Percentiles rank a stretch among this genome's conserved stretches.
Evolutionary conservation across 2,888 invertebrate species (phyloP).

Genomic region (Leptura quadrifasciata): DNA sequence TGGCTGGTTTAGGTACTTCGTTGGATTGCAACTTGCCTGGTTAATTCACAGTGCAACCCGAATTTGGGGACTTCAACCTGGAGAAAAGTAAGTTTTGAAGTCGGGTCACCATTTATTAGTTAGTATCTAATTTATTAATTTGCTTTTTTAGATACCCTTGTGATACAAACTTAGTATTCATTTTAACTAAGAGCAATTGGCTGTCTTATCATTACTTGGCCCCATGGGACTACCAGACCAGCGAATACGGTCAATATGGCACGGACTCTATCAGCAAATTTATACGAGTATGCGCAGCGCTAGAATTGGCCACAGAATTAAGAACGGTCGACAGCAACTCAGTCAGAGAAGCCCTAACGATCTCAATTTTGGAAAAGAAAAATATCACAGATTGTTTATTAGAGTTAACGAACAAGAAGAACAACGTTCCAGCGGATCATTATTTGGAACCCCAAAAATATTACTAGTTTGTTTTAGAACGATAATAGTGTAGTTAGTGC

Average conservation of each 20-base stretch:
- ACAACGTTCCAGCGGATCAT: constrained; percentile 72
- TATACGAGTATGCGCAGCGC: constrained; percentile 82
- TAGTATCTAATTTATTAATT: not conserved
- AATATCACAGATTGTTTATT: constrained; percentile 78
- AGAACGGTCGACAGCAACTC: constrained; percentile 80
- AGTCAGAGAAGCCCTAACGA: constrained; percentile 80
- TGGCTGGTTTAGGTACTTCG: constrained; percentile 81
- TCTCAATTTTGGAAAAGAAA: constrained; percentile 76
- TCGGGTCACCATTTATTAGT: not conserved
- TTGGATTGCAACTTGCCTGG: constrained; percentile 82
- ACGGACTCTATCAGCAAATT: constrained; percentile 80
- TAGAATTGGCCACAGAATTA: constrained; percentile 80
- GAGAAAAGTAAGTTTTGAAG: constrained; percentile 84
- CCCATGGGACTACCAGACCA: constrained; percentile 88
- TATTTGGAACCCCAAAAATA: constrained; percentile 60
- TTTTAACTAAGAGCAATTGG: constrained; percentile 86
- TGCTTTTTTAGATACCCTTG: constrained; percentile 77
- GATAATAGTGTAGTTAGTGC: not conserved
- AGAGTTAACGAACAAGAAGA: constrained; percentile 71
- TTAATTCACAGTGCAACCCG: constrained; percentile 84
- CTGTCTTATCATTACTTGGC: constrained; percentile 87
- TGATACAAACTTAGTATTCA: constrained; percentile 85
- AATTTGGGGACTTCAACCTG: constrained; percentile 83
- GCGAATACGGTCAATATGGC: constrained; percentile 87
- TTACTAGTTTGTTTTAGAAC: constrained; percentile 33